Evolutionary conservation across 2,113 vertebrate species (phyloP).

Genomic region (Plectropomus leopardus): DNA sequence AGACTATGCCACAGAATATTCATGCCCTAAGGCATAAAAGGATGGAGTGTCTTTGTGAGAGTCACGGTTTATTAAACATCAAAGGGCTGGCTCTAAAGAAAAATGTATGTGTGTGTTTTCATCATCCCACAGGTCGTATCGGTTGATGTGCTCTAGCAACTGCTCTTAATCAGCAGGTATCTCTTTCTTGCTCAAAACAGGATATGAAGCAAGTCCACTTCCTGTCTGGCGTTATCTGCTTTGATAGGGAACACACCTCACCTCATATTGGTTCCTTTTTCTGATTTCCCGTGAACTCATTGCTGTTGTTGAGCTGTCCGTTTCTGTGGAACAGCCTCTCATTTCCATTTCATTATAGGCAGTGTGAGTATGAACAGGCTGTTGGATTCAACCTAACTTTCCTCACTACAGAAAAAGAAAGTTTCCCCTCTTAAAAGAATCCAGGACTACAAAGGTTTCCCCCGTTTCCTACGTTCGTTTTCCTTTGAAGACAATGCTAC

Average conservation of each 20-base stretch:
- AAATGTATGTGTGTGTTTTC: neutral
- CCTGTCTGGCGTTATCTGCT: conserved; percentile 55
- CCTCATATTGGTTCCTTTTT: conserved; percentile 57
- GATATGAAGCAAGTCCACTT: conserved; percentile 74
- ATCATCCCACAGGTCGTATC: conserved; percentile 10
- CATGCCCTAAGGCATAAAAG: conserved; percentile 49
- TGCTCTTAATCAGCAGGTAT: conserved; percentile 46
- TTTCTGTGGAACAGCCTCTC: conserved; percentile 15
- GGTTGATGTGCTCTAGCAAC: neutral
- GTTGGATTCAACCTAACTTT: conserved; percentile 22
- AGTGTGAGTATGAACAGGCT: conserved; percentile 25
- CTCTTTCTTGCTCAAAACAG: conserved; percentile 65
- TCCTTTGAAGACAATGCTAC: conserved; percentile 63
- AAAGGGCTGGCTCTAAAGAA: conserved; percentile 36
- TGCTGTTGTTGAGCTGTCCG: conserved; percentile 18
- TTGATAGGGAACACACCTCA: conserved; percentile 23
- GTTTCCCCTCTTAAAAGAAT: conserved; percentile 20
- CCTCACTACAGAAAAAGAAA: neutral
- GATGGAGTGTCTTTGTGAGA: conserved; percentile 29
- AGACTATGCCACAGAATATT: conserved; percentile 23
- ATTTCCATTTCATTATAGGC: conserved; percentile 9
- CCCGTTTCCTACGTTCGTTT: conserved; percentile 14
- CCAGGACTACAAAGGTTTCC: conserved; percentile 64
- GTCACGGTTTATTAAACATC: conserved; percentile 33
- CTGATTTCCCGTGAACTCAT: conserved; percentile 58